These are phyloP conservation scores for Sthenelais limicola DNA, from an alignment of 2,888 invertebrate species.

Conservation along the genomic window DNA sequence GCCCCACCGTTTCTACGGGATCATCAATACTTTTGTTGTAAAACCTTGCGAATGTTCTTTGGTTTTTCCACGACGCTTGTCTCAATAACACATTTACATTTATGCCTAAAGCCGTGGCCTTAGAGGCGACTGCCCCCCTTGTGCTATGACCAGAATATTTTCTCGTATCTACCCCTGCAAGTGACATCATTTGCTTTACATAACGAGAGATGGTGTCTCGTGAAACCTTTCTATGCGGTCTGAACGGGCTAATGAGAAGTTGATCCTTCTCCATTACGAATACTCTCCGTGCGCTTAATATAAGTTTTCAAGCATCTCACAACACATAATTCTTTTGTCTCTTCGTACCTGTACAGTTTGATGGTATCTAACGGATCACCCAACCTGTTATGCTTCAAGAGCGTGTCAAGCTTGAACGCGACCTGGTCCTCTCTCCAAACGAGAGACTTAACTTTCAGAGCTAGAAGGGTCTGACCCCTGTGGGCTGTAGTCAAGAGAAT, in stretches of 20 bases:
- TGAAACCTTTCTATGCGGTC: background rate
- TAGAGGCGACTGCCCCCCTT: background rate
- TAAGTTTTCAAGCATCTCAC: background rate
- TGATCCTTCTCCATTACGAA: background rate
- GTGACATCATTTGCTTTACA: background rate
- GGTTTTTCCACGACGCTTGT: too few relatives aligned
- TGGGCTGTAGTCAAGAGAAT: background rate
- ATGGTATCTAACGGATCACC: background rate
- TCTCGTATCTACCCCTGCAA: background rate
- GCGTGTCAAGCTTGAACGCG: background rate
- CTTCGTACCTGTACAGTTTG: background rate
- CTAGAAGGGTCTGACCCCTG: background rate
- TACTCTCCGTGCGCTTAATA: background rate
- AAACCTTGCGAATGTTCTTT: too few relatives aligned
- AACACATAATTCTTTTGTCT: background rate
- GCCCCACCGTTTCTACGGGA: too few relatives aligned
- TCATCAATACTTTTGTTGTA: too few relatives aligned
- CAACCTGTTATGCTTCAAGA: background rate
- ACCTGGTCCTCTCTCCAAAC: too few relatives aligned
- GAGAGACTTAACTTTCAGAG: background rate
- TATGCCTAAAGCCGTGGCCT: too few relatives aligned
- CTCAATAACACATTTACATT: too few relatives aligned
- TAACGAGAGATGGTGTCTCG: background rate
- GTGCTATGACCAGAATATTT: background rate
- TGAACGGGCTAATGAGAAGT: background rate